phyloP scores from a whole-genome alignment of 1,140 invertebrate species.

The Brachionus asplanchnoidis region DNA sequence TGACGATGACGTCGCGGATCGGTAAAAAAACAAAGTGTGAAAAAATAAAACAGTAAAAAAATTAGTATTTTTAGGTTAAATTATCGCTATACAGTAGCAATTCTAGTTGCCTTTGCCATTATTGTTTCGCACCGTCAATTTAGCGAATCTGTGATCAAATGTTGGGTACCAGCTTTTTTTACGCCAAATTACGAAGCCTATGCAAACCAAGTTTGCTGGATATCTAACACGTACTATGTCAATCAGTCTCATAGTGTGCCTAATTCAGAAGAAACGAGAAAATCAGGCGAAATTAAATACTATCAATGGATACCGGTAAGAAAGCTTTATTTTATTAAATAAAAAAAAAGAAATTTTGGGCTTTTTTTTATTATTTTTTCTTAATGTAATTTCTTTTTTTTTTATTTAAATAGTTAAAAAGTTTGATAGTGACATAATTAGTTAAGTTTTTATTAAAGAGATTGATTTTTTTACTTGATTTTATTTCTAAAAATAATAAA shows the following conservation, averaged over 20 bases:
- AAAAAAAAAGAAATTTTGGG: not conserved
- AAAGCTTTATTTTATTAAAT: not conserved
- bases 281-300: conserved; percentile 48
- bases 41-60: not conserved
- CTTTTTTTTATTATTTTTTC: too few species aligned
- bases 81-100: conserved; percentile 80
- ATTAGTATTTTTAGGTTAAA: conserved; percentile 65
- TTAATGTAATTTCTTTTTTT: too few species aligned
- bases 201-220: conserved; percentile 51
- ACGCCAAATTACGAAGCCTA: conserved; percentile 42
- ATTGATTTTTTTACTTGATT: too few species aligned
- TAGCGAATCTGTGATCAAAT: conserved; percentile 30
- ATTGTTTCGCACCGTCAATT: conserved; percentile 72
- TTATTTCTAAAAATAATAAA: too few species aligned
- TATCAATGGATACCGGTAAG: conserved; percentile 59
- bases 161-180: conserved; percentile 43
- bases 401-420: too few species aligned
- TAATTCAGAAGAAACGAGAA: not conserved
- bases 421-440: not conserved
- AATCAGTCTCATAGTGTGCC: conserved; percentile 31
- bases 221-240: conserved; percentile 43
- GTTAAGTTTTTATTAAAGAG: not conserved
- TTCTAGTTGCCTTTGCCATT: conserved; percentile 76
- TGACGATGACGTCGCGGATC: conserved; percentile 33
- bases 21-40: not conserved